These are phyloP conservation scores for Gadopsis marmoratus DNA, from an alignment of 2,797 vertebrate species.

Conservation along the genomic window DNA sequence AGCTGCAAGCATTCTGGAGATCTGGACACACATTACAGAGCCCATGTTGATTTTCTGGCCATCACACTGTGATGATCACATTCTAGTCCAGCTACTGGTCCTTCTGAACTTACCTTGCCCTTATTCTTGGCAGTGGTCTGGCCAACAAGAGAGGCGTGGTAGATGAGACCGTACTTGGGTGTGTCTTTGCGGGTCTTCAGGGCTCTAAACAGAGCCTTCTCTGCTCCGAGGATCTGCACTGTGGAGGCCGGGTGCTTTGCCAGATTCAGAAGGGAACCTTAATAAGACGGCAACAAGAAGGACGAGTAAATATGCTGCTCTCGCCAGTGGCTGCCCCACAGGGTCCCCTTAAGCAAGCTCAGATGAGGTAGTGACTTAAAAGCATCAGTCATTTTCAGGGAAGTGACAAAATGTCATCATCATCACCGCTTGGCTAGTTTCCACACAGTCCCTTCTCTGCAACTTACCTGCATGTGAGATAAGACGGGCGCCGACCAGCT, in stretches of 20 bases:
- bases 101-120: slow-evolving; percentile 89
- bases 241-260: slow-evolving; percentile 98
- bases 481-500: slow-evolving; percentile 95
- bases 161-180: slow-evolving; percentile 97
- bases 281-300: not conserved
- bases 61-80: not conserved
- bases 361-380: slow-evolving; percentile 97
- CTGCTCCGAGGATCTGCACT: slow-evolving; percentile 96
- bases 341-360: slow-evolving; percentile 76
- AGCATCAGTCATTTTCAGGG: slow-evolving; percentile 77
- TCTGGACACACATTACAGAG: slow-evolving; percentile 77
- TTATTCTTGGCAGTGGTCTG: slow-evolving; percentile 96
- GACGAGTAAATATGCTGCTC: not conserved
- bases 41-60: not conserved
- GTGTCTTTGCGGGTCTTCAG: slow-evolving; percentile 96
- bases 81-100: accelerated
- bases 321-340: accelerated
- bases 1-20: slow-evolving; percentile 97
- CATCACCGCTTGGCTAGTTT: slow-evolving; percentile 72
- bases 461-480: slow-evolving; percentile 95
- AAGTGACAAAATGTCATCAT: slow-evolving; percentile 74
- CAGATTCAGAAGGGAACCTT: slow-evolving; percentile 96
- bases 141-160: slow-evolving; percentile 98
- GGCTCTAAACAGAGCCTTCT: slow-evolving; percentile 97
- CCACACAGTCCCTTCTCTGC: accelerated